Percentiles rank a stretch among this genome's conserved stretches.
Conservation (phyloP, 2,113 vertebrate genomes). For the Hymenochirus boettgeri region DNA sequence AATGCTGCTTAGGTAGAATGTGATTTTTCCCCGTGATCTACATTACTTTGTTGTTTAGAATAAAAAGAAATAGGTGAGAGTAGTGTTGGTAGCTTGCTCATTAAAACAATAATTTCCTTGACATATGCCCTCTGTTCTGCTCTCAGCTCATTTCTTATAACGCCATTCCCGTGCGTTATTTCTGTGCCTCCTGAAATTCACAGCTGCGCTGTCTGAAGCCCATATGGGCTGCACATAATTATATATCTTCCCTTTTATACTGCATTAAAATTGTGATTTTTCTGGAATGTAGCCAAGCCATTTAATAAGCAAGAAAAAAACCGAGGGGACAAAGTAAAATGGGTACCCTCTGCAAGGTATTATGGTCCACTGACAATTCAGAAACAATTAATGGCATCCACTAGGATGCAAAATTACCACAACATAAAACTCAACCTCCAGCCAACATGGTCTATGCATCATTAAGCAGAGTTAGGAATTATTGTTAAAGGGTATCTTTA, state of each 20-base stretch:
- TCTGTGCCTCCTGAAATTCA: slow-evolving; percentile 64
- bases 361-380: no score
- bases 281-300: slow-evolving; percentile 83
- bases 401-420: no score
- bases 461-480: no score
- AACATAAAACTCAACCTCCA: no score
- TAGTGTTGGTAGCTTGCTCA: slow-evolving; percentile 66
- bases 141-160: slow-evolving; percentile 63
- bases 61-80: slow-evolving; percentile 64
- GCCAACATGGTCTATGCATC: no score
- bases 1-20: slow-evolving; percentile 52
- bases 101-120: slow-evolving; percentile 69
- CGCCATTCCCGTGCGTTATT: slow-evolving; percentile 44
- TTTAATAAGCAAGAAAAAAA: slow-evolving; percentile 69
- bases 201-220: slow-evolving; percentile 77
- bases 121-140: slow-evolving; percentile 66
- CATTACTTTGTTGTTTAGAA: slow-evolving; percentile 51
- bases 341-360: background rate
- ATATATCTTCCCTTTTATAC: slow-evolving; percentile 88
- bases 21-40: slow-evolving; percentile 55
- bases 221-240: slow-evolving; percentile 86
- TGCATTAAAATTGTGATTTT: slow-evolving; percentile 84
- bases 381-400: no score
- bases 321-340: slow-evolving; percentile 67
- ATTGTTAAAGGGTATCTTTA: no score